A percentile compares a stretch with the other conserved stretches of the same genome.
These are phyloP conservation scores for Hippocampus mohnikei DNA, from an alignment of 2,113 vertebrate species.

Conservation along the genomic window DNA sequence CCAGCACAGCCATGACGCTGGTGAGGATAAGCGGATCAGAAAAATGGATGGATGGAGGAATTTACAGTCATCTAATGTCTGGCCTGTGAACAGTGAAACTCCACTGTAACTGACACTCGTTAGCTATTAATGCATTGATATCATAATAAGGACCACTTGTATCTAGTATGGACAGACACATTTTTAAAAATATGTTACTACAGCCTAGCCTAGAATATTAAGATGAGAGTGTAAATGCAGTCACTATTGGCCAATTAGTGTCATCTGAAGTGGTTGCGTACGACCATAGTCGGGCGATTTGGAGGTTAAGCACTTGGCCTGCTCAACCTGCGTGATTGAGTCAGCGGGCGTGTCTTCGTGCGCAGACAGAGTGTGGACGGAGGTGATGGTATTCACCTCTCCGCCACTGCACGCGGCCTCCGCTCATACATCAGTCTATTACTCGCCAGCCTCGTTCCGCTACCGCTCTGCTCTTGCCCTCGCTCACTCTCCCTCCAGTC, in stretches of 20 bases:
- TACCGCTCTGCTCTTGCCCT: slow-evolving; percentile 75
- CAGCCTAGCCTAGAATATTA: neutral
- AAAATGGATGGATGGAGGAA: too few species aligned
- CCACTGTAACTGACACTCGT: too few species aligned
- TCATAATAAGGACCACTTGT: too few species aligned
- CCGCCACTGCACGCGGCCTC: slow-evolving; percentile 87
- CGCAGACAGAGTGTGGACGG: neutral
- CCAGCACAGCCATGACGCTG: too few species aligned
- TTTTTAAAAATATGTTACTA: neutral
- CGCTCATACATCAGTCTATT: slow-evolving; percentile 97
- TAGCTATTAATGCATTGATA: too few species aligned
- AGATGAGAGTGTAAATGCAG: neutral
- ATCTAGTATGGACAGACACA: too few species aligned
- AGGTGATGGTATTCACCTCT: slow-evolving; percentile 93
- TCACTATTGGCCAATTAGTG: neutral
- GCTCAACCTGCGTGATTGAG: neutral
- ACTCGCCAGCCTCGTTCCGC: slow-evolving; percentile 69
- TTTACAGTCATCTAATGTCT: too few species aligned
- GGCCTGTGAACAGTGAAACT: too few species aligned
- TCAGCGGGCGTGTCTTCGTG: slow-evolving; percentile 9
- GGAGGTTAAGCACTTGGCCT: neutral
- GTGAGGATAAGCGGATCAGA: too few species aligned
- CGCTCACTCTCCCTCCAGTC: slow-evolving; percentile 77
- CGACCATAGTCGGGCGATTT: neutral
- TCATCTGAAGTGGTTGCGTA: neutral